A percentile compares a stretch with the other conserved stretches of the same genome.
These are phyloP conservation scores for Tyrophagus putrescentiae DNA, from an alignment of 1,140 invertebrate species.

Conservation along the genomic window DNA sequence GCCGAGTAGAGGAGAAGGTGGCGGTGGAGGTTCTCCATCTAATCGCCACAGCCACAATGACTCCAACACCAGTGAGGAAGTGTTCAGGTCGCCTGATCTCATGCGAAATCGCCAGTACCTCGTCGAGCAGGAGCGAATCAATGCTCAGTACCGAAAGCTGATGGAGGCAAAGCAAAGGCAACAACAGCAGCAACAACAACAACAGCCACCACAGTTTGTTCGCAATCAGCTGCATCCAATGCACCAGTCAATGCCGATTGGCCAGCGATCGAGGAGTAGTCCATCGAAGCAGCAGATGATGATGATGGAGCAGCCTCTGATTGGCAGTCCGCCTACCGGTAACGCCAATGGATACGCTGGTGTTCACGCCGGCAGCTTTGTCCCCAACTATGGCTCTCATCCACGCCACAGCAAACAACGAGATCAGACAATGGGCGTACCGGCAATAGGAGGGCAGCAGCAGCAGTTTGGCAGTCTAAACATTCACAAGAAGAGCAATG, in stretches of 20 bases:
- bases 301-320: background rate
- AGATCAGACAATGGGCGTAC: background rate
- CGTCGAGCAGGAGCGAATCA: constrained; percentile 31
- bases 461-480: too few relatives aligned
- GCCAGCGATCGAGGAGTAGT: background rate
- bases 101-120: constrained; percentile 17
- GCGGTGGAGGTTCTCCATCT: background rate
- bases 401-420: background rate
- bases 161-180: constrained; percentile 31
- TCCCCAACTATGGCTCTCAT: background rate
- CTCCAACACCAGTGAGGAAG: constrained; percentile 5
- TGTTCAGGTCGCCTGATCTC: constrained; percentile 8
- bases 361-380: background rate
- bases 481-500: background rate
- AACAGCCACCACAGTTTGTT: constrained; percentile 8
- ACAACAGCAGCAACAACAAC: constrained; percentile 20
- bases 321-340: background rate
- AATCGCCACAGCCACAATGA: background rate
- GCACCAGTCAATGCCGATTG: constrained; percentile 1
- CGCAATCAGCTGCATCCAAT: constrained; percentile 6
- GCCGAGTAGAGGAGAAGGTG: background rate
- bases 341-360: background rate
- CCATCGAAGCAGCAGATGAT: background rate
- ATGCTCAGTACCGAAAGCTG: constrained; percentile 36
- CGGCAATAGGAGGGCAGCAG: too few relatives aligned